phyloP scores from a whole-genome alignment of 2,113 vertebrate species.

The Mormyrus lacerda region DNA sequence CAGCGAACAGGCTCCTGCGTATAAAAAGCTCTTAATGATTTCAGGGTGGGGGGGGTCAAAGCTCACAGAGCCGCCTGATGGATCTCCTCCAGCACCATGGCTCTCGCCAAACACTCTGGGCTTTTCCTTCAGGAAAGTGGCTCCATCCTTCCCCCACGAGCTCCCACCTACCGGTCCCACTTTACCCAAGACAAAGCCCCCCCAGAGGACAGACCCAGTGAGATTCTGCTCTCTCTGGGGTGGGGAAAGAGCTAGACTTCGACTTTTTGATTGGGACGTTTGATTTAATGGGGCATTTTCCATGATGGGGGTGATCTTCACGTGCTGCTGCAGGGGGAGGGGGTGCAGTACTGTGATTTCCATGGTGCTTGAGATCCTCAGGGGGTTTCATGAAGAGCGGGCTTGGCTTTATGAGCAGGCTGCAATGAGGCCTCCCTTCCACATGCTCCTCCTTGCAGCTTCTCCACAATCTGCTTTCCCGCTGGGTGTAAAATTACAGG shows the following conservation, averaged over 20 bases:
- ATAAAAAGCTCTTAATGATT: constrained; percentile 66
- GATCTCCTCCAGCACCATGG: constrained; percentile 58
- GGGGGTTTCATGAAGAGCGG: background rate
- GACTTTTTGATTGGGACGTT: background rate
- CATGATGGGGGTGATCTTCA: background rate
- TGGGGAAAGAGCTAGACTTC: background rate
- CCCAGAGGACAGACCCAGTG: background rate
- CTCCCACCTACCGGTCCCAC: constrained; percentile 52
- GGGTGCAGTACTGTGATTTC: background rate
- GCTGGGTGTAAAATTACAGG: background rate
- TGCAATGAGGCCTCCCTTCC: background rate
- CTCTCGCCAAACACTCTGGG: constrained; percentile 55
- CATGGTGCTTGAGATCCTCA: background rate
- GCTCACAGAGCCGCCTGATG: constrained; percentile 52
- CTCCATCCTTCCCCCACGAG: constrained; percentile 42
- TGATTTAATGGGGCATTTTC: background rate
- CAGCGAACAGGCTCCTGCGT: constrained; percentile 43
- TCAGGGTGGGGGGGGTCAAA: constrained; percentile 63
- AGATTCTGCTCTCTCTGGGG: background rate
- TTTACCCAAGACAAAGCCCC: background rate
- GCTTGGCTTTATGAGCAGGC: background rate
- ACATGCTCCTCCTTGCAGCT: background rate
- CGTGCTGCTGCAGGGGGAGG: background rate
- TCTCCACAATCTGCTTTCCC: background rate
- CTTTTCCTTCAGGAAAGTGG: constrained; percentile 21